Evolutionary conservation across 2,888 invertebrate species (phyloP).

Genomic region (Serrognathus titanus): DNA sequence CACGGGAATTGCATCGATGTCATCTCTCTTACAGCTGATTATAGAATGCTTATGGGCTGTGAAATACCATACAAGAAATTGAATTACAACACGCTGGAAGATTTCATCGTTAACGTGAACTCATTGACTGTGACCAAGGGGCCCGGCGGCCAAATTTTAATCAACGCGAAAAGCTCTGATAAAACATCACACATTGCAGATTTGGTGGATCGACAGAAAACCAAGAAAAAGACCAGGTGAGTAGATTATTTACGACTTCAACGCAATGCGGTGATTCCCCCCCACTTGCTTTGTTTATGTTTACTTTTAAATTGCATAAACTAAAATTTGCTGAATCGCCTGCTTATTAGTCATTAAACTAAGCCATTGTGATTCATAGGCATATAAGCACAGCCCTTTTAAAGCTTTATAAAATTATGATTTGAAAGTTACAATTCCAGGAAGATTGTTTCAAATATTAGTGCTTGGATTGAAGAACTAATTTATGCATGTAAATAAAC

Average conservation of each 20-base stretch:
- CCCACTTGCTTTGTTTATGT: no score
- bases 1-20: not conserved
- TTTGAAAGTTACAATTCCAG: no score
- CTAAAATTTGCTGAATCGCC: no score
- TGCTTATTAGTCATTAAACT: no score
- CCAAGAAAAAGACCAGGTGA: slow-evolving; percentile 23
- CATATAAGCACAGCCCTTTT: no score
- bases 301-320: no score
- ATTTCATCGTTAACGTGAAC: slow-evolving; percentile 58
- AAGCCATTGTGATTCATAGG: no score
- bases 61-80: slow-evolving; percentile 60
- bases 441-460: no score
- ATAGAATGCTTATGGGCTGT: slow-evolving; percentile 60
- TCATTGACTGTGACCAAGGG: slow-evolving; percentile 54
- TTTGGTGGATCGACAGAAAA: slow-evolving; percentile 44
- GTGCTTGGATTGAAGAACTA: no score
- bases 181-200: slow-evolving; percentile 60
- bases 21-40: slow-evolving; percentile 54
- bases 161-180: slow-evolving; percentile 57
- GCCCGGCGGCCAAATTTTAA: slow-evolving; percentile 53
- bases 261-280: no score
- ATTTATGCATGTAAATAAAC: no score
- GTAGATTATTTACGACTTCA: not conserved
- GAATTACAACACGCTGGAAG: slow-evolving; percentile 58
- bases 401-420: no score